Percentiles rank a stretch among this genome's conserved stretches.
These are phyloP conservation scores for Silvanus unidentatus DNA, from an alignment of 2,888 invertebrate species.

Conservation along the genomic window DNA sequence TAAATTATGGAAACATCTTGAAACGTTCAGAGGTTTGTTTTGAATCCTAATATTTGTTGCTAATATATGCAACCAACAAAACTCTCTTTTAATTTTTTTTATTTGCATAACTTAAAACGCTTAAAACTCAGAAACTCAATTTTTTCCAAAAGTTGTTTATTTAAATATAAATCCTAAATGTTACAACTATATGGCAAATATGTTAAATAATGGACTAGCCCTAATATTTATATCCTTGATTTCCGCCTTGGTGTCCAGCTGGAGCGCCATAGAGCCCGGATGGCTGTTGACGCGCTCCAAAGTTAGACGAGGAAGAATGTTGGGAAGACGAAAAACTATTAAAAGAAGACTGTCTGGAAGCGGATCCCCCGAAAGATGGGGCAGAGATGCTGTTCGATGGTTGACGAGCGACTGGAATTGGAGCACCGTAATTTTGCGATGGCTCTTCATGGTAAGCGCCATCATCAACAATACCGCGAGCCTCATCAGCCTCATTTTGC, in stretches of 20 bases:
- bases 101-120: not conserved
- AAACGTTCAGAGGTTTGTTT: too few relatives aligned
- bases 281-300: not conserved
- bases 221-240: not conserved
- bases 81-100: constrained; percentile 1
- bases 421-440: constrained; percentile 16
- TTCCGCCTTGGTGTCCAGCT: not conserved
- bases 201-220: too few relatives aligned
- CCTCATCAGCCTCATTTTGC: constrained; percentile 33
- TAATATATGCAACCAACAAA: not conserved
- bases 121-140: too few relatives aligned
- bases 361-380: not conserved
- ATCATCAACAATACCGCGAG: constrained; percentile 25
- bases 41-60: too few relatives aligned
- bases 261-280: not conserved
- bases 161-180: too few relatives aligned
- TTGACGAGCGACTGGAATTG: constrained; percentile 1
- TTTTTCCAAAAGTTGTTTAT: too few relatives aligned
- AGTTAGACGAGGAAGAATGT: not conserved
- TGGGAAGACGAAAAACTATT: not conserved
- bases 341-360: too few relatives aligned
- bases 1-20: too few relatives aligned
- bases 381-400: constrained; percentile 2
- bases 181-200: too few relatives aligned
- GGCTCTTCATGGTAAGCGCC: constrained; percentile 22